Percentiles rank a stretch among this genome's conserved stretches.
phyloP scores from a whole-genome alignment of 2,113 vertebrate genomes.

The Megatriorchis doriae region DNA sequence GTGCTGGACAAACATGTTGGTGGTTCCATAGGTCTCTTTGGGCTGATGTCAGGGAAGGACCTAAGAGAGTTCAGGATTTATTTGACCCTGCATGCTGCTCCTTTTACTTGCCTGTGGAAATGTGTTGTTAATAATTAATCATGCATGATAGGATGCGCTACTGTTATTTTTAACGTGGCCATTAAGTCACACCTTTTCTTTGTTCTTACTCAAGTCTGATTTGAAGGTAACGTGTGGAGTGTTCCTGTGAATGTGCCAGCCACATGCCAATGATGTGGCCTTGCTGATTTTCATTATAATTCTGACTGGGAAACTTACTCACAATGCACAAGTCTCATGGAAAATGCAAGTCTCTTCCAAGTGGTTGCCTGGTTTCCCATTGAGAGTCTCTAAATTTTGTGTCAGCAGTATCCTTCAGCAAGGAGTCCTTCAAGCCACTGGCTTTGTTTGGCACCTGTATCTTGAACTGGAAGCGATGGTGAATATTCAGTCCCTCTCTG shows the following conservation, averaged over 20 bases:
- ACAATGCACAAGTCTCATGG: rapidly evolving
- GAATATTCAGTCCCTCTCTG: not conserved
- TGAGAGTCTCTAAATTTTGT: not conserved
- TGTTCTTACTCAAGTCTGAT: not conserved
- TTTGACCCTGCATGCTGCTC: not conserved
- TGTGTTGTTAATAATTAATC: not conserved
- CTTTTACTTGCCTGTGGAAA: not conserved
- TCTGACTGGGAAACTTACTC: not conserved
- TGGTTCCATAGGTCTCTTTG: not conserved
- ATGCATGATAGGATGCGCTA: not conserved
- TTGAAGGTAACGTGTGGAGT: not conserved
- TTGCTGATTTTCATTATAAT: not conserved
- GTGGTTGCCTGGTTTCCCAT: not conserved
- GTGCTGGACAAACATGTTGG: not conserved
- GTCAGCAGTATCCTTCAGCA: not conserved
- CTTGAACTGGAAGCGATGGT: not conserved
- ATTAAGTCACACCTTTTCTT: not conserved
- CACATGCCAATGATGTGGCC: not conserved
- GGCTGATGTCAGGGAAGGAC: not conserved
- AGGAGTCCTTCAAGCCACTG: not conserved
- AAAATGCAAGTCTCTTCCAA: not conserved
- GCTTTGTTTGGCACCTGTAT: not conserved
- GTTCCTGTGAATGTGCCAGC: not conserved
- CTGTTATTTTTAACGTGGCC: not conserved
- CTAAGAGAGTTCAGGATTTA: not conserved